Conservation (phyloP, 2,113 vertebrate genomes). For the Indicator maculatus region DNA sequence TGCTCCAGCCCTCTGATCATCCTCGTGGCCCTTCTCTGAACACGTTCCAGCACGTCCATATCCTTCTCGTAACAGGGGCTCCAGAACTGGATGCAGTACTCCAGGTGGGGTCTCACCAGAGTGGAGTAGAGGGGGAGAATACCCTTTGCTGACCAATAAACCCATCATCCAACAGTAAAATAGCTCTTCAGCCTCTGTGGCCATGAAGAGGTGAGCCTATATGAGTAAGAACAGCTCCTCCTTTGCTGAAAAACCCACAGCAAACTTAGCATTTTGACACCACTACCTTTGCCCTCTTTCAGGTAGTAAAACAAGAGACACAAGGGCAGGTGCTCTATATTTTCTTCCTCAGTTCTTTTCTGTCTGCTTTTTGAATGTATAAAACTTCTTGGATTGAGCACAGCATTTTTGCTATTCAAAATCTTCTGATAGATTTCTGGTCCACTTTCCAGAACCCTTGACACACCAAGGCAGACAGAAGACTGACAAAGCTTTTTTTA, state of each 20-base stretch:
- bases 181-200: background rate
- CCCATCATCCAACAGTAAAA: background rate
- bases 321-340: background rate
- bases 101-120: too few relatives aligned
- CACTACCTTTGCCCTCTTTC: background rate
- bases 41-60: too few relatives aligned
- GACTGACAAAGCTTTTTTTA: background rate
- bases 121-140: background rate
- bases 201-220: background rate
- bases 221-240: background rate
- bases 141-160: background rate
- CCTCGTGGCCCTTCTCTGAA: too few relatives aligned
- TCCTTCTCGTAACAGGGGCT: too few relatives aligned
- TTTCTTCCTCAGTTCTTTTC: background rate
- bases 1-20: too few relatives aligned
- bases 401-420: background rate
- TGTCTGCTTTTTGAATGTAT: background rate
- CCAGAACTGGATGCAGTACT: too few relatives aligned
- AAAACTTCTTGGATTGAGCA: background rate
- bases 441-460: background rate
- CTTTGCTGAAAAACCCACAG: background rate
- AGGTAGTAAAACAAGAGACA: background rate
- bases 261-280: background rate
- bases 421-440: background rate
- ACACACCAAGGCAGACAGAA: background rate